phyloP scores from a whole-genome alignment of 2,797 vertebrate species.

The Denticeps clupeoides region DNA sequence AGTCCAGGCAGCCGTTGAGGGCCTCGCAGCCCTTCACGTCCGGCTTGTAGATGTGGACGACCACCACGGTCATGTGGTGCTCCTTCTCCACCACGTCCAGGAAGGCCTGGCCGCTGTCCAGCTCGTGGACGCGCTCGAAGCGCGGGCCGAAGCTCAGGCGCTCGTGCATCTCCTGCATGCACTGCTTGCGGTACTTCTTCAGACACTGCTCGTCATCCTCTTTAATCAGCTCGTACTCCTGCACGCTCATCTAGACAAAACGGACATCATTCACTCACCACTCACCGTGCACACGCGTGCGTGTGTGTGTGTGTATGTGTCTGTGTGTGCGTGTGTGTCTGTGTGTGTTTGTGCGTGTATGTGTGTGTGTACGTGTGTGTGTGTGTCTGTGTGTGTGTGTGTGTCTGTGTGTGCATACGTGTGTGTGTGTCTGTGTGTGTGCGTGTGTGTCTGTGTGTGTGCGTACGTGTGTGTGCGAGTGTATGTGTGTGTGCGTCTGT shows the following conservation, averaged over 20 bases:
- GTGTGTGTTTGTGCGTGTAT: no score
- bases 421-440: no score
- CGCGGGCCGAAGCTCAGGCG: conserved; percentile 86
- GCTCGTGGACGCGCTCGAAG: conserved; percentile 74
- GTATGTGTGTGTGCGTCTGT: no score
- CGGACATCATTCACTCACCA: no score
- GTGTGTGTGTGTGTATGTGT: no score
- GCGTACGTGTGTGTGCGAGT: no score
- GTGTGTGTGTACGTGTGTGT: no score
- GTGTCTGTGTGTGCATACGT: no score
- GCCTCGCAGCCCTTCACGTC: conserved; percentile 76
- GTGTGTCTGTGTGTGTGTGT: no score
- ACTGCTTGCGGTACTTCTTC: conserved; percentile 81
- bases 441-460: no score
- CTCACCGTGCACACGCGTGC: no score
- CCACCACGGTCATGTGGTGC: conserved; percentile 72
- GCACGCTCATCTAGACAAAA: conserved; percentile 78
- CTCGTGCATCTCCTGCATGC: conserved; percentile 96
- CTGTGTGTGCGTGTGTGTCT: neutral
- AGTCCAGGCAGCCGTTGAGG: conserved; percentile 77
- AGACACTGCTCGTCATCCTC: conserved; percentile 84
- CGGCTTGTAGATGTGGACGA: conserved; percentile 84
- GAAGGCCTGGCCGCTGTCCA: conserved; percentile 74
- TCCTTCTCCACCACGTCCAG: conserved; percentile 87
- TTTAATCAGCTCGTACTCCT: conserved; percentile 87